phyloP scores from a whole-genome alignment of 2,888 invertebrate genomes.

The Drosophila anomalata region DNA sequence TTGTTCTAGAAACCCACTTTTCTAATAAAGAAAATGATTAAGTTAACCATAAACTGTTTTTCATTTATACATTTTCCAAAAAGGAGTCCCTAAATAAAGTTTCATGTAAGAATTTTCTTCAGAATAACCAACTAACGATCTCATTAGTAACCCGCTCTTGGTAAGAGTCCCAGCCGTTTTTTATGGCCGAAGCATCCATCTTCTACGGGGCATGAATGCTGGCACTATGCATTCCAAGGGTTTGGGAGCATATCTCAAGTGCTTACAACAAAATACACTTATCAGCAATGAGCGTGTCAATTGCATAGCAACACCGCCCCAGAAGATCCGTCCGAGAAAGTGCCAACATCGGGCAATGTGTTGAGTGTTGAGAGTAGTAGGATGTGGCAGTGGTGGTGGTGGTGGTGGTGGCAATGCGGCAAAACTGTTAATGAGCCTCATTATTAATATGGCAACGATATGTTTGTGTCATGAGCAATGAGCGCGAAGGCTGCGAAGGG shows the following conservation, averaged over 20 bases:
- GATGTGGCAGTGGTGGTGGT: constrained; percentile 14
- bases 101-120: too few relatives aligned
- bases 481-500: constrained; percentile 52
- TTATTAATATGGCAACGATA: constrained; percentile 81
- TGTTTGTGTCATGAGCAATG: constrained; percentile 76
- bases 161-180: background rate
- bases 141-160: constrained; percentile 2
- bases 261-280: constrained; percentile 76
- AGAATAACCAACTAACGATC: background rate
- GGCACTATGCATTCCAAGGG: constrained; percentile 6
- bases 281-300: constrained; percentile 74
- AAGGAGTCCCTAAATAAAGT: too few relatives aligned
- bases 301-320: constrained; percentile 56
- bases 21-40: too few relatives aligned
- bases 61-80: too few relatives aligned
- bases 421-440: constrained; percentile 79
- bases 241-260: constrained; percentile 54
- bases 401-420: constrained; percentile 48
- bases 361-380: constrained; percentile 58
- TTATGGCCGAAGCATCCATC: constrained; percentile 33
- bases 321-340: constrained; percentile 34
- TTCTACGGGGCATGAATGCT: background rate
- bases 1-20: too few relatives aligned
- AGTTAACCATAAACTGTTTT: too few relatives aligned
- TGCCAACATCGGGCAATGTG: constrained; percentile 60